phyloP scores from a whole-genome alignment of 2,113 vertebrate species.

The Oreocharis arfaki region DNA sequence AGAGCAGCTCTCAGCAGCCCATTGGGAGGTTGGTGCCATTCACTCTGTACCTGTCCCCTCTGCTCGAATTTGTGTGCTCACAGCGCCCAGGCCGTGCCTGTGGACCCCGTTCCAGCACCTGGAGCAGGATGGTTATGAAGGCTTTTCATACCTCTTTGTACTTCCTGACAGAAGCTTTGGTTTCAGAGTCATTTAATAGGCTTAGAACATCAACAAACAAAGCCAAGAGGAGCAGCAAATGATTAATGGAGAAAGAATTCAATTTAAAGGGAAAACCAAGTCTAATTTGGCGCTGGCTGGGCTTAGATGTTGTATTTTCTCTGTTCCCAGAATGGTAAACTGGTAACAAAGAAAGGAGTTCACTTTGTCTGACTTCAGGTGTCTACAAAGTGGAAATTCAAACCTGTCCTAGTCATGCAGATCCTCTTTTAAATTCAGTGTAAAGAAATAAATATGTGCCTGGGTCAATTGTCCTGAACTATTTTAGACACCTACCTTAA shows the following conservation, averaged over 20 bases:
- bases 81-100: not conserved
- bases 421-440: not conserved
- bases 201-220: not conserved
- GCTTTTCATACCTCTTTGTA: not conserved
- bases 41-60: not conserved
- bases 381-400: not conserved
- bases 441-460: not conserved
- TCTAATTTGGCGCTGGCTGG: not conserved
- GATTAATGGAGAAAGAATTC: not conserved
- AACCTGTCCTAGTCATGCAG: not conserved
- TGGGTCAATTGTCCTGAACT: not conserved
- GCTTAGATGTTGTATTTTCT: not conserved
- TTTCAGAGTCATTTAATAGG: not conserved
- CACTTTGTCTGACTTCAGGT: not conserved
- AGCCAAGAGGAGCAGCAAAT: not conserved
- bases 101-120: not conserved
- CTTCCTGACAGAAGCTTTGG: not conserved
- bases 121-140: not conserved
- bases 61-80: not conserved
- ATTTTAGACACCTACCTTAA: not conserved
- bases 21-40: not conserved
- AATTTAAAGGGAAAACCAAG: not conserved
- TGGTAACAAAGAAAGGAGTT: not conserved
- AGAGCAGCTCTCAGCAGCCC: not conserved
- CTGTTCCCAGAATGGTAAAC: not conserved